Evolutionary conservation across 2,797 vertebrate genomes (phyloP).

Genomic region (Pseudotriccus pelzelni): DNA sequence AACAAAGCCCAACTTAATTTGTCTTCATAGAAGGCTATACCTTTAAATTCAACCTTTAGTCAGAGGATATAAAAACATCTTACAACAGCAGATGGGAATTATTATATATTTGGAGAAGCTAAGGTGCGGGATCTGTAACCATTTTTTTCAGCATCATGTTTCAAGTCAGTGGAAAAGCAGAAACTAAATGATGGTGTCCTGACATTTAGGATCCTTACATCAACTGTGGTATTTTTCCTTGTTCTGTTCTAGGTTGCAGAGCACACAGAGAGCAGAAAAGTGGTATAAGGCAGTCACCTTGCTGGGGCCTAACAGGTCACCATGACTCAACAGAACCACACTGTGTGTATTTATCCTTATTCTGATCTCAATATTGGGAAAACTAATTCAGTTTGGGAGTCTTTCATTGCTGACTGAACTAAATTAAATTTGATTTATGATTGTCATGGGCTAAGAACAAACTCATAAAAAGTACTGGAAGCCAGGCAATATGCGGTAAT

Average conservation of each 20-base stretch:
- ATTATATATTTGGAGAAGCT: background rate
- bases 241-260: background rate
- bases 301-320: background rate
- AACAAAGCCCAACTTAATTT: background rate
- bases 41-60: constrained; percentile 6
- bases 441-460: background rate
- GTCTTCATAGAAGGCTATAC: background rate
- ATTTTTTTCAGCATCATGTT: background rate
- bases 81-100: background rate
- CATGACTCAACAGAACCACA: fast-evolving
- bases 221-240: background rate
- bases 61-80: background rate
- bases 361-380: background rate
- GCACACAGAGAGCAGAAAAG: too few relatives aligned
- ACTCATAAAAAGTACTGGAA: background rate
- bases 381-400: background rate
- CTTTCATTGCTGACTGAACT: background rate
- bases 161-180: background rate
- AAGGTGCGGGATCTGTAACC: background rate
- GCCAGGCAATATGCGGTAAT: background rate
- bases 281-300: background rate
- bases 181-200: background rate
- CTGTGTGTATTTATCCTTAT: background rate
- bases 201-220: background rate
- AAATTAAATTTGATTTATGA: background rate